Conservation (phyloP, 2,113 vertebrate genomes). For the Thymallus thymallus region DNA sequence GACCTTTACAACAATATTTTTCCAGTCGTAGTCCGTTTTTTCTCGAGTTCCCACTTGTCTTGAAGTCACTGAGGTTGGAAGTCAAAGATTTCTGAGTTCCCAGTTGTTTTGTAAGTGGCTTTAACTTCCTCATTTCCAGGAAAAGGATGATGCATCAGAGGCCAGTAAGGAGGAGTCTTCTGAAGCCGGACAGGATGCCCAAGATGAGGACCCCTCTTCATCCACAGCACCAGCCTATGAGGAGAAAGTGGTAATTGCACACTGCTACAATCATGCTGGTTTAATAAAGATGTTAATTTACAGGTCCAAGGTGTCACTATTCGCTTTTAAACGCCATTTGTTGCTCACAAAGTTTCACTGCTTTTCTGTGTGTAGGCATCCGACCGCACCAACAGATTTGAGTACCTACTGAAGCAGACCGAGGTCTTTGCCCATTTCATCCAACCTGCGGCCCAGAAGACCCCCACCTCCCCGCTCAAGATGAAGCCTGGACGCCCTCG, state of each 20-base stretch:
- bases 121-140: constrained; percentile 19
- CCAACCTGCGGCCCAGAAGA: constrained; percentile 97
- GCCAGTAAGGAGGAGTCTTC: constrained; percentile 73
- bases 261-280: constrained; percentile 1
- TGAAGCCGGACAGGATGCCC: constrained; percentile 69
- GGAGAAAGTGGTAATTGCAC: constrained; percentile 90
- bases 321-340: constrained; percentile 7
- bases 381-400: constrained; percentile 96
- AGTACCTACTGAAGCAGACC: constrained; percentile 97
- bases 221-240: constrained; percentile 84
- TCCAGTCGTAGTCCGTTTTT: too few species aligned
- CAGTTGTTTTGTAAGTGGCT: too few species aligned
- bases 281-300: not conserved
- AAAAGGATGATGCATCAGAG: constrained; percentile 64
- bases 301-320: too few species aligned
- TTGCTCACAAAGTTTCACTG: not conserved
- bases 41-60: too few species aligned
- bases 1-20: too few species aligned
- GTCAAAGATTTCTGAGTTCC: too few species aligned
- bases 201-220: constrained; percentile 71
- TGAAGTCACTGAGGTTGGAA: too few species aligned
- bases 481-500: constrained; percentile 98
- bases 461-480: constrained; percentile 95
- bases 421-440: constrained; percentile 99
- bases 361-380: constrained; percentile 81